Conservation (phyloP, 2,888 invertebrate species). For the Platycheirus rosarum region DNA sequence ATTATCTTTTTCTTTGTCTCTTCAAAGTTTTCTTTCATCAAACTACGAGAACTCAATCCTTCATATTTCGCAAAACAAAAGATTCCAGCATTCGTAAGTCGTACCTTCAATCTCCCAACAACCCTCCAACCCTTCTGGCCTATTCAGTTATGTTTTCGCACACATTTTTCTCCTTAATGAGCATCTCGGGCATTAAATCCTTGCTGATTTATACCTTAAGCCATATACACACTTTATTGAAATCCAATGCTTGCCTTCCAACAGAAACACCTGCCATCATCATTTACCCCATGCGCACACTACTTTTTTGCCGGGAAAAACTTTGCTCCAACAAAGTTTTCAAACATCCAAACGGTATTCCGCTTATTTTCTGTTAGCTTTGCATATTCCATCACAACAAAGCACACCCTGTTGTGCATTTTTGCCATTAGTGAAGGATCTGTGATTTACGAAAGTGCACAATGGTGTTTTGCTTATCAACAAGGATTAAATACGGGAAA, state of each 20-base stretch:
- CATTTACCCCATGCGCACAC: conserved; percentile 44
- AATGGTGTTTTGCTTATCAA: conserved; percentile 66
- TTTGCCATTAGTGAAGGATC: conserved; percentile 46
- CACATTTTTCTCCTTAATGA: conserved; percentile 55
- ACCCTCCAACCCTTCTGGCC: conserved; percentile 2
- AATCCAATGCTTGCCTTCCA: conserved; percentile 43
- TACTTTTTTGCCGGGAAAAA: conserved; percentile 35
- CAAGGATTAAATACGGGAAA: conserved; percentile 64
- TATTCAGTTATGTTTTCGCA: conserved; percentile 22
- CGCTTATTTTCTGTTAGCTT: not conserved
- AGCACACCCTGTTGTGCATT: conserved; percentile 41
- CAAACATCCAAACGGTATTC: conserved; percentile 10
- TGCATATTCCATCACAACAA: conserved; percentile 8
- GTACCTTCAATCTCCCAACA: conserved; percentile 11
- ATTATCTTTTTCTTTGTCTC: not conserved
- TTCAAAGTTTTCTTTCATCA: not conserved
- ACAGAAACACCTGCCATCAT: conserved; percentile 56
- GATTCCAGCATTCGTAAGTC: conserved; percentile 26
- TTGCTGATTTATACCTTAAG: conserved; percentile 53
- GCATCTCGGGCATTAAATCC: conserved; percentile 50
- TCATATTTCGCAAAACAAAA: conserved; percentile 2
- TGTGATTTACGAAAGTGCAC: conserved; percentile 69
- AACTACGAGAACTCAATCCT: not conserved
- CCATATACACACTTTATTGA: conserved; percentile 29
- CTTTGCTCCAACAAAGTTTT: conserved; percentile 47